phyloP scores from a whole-genome alignment of 1,140 invertebrate genomes.

The Physella acuta region DNA sequence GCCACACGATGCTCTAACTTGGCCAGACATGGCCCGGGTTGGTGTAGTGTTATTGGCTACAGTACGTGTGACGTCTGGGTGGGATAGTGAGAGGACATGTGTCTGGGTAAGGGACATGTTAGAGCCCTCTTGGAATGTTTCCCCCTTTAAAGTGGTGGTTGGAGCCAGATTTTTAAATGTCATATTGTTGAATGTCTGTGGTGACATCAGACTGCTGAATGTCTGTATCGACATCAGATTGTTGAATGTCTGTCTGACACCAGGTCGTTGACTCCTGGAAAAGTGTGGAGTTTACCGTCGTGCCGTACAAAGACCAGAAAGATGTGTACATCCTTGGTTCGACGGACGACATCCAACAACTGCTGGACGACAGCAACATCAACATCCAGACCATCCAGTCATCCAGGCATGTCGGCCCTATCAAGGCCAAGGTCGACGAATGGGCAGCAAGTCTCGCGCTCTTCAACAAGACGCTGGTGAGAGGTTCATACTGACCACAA shows the following conservation, averaged over 20 bases:
- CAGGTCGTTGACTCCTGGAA: conserved; percentile 62
- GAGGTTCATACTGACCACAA: too few species aligned
- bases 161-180: too few species aligned
- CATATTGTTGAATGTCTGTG: too few species aligned
- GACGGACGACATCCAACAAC: conserved; percentile 78
- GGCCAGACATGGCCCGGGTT: too few species aligned
- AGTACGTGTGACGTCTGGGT: neutral
- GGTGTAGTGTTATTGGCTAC: too few species aligned
- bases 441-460: conserved; percentile 75
- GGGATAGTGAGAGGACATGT: neutral
- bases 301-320: conserved; percentile 64
- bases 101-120: too few species aligned
- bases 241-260: too few species aligned
- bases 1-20: neutral
- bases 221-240: too few species aligned
- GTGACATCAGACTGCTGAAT: too few species aligned
- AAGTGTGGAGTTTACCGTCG: conserved; percentile 55
- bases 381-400: conserved; percentile 82
- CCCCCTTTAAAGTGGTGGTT: too few species aligned
- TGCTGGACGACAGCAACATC: conserved; percentile 82
- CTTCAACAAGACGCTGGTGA: conserved; percentile 75
- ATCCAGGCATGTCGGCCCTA: conserved; percentile 79
- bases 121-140: too few species aligned
- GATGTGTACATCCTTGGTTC: conserved; percentile 81
- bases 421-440: conserved; percentile 77